Percentiles rank a stretch among this genome's conserved stretches.
phyloP scores from a whole-genome alignment of 1,140 invertebrate genomes.

The Tyrophagus putrescentiae region DNA sequence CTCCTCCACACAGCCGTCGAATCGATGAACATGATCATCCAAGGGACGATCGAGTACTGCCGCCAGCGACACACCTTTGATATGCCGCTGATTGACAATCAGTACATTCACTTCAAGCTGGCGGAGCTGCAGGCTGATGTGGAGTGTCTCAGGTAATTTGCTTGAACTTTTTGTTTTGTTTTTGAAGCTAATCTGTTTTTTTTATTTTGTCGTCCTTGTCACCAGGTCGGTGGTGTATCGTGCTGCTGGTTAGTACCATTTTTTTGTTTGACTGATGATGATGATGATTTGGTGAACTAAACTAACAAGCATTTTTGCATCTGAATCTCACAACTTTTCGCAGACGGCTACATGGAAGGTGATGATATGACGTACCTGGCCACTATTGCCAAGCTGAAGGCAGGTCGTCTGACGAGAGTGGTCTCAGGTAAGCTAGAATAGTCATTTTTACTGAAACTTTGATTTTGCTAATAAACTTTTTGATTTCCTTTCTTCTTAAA shows the following conservation, averaged over 20 bases:
- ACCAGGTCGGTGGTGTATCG: conserved; percentile 40
- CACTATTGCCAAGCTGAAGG: conserved; percentile 46
- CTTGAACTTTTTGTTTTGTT: too few relatives aligned
- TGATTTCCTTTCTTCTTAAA: too few relatives aligned
- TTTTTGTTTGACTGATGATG: too few relatives aligned
- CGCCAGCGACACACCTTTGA: conserved; percentile 40
- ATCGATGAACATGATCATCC: conserved; percentile 35
- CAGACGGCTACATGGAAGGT: conserved; percentile 32
- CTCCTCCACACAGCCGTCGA: conserved; percentile 35
- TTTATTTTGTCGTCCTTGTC: too few relatives aligned
- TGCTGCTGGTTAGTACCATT: conserved; percentile 34
- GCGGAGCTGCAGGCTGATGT: conserved; percentile 44
- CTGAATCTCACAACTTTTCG: too few relatives aligned
- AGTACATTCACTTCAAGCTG: conserved; percentile 40
- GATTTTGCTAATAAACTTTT: too few relatives aligned
- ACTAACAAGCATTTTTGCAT: neutral
- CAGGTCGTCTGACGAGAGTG: conserved; percentile 38
- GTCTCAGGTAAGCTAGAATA: too few relatives aligned
- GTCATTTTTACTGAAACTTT: too few relatives aligned
- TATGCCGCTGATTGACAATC: conserved; percentile 39
- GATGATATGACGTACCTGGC: conserved; percentile 43
- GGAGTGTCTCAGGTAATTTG: conserved; percentile 38
- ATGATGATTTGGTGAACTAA: neutral
- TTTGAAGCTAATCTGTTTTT: too few relatives aligned
- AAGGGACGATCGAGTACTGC: conserved; percentile 41